Evolutionary conservation across 2,888 invertebrate species (phyloP), one percentile per base, ranked within the genome.

Genomic region (Trypoxylon attenuatum): DNA sequence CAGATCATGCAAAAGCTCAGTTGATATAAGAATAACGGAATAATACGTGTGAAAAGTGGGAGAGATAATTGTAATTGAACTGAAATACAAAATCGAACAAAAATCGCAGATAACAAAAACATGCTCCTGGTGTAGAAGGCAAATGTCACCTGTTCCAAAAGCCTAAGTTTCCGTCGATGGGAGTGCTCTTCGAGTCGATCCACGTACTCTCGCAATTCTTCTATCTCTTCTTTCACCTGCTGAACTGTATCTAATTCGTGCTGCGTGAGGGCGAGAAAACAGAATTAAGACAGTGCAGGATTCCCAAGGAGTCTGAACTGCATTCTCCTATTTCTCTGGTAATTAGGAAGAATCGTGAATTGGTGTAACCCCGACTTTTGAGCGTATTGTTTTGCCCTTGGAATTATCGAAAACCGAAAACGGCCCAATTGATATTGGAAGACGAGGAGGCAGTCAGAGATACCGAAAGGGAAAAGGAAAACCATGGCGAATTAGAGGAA

Each of bases 221-320:
- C 96, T 84, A 96, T 96, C 89, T 96, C 96, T 87, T 96, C 96
- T 87, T 96, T 96, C 81, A 96, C 96, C 88, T 96, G 96, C 89
- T 96, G 96, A 82, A 96, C 96, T 69, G 96, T 95, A 88, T 96
- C 96, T 87, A 96, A 90, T 89, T 96, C 96, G 87, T 95, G 95
- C 89, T 87, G 78, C 54, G 50, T 53, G 23, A 61, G 38, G 66
- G 53, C 27, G 42, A 52, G 52, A 39, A 50, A 13, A 21, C 53
- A 64, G 6, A 25, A 29, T 27, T 1, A 27, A 13, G 43, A 18
- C 6, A 25, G 18, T 25, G 8, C 29, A 33, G 6, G n/a, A 13
- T 16, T 23, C 23, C n/a, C n/a, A n/a, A n/a, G n/a, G n/a, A n/a
- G n/a, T n/a, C n/a, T 13, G 33, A 13, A 4, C 33, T 33, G 13